Base-by-base conservation (phyloP, 1,140 invertebrate genomes). In the Eumaeus atala region DNA sequence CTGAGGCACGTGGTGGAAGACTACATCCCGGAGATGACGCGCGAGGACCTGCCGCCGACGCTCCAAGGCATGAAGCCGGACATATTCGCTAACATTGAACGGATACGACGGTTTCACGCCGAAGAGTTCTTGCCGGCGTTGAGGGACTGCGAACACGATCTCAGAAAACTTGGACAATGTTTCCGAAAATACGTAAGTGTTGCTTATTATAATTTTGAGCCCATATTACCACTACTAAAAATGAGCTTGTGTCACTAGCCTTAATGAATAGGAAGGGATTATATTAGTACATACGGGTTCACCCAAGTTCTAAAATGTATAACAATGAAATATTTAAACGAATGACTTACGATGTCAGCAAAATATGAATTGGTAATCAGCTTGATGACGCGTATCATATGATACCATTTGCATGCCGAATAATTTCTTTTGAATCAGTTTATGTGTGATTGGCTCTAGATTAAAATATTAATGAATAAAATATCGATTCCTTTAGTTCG, bases 61-160 rank as follows among this genome's bases (percentile, higher is more conserved):
- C 68, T 86, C 42, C 59, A 57, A 55, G 74, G 71, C 10, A 63
- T 80, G 54, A 83, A 84, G 63, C 55, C 72, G 21, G 75, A 82
- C 51, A 86, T 88, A 58, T 88, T 88, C 70, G 74, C 76, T 48
- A 88, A 88, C 69, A 87, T 88, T 12, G 79, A 87, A 53, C 70
- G 77, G 12, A 82, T 88, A 60, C 81, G 75, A 64, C 66, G 74
- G 48, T 88, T 88, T 63, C 87, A 88, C 54, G 70, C 74, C 5
- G 71, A 83, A 35, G 76, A 84, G 64, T 83, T 88, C 59, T 73
- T 88, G 16, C 87, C 87, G 1, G 80, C 82, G 34, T 62, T 88
- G 48, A 72, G 74, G 58, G 74, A 82, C 66, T 86, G 84, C 51
- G 77, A 86, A 58, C 78, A 84, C 59, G 84, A 88, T 72, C 74